These are phyloP conservation scores for Drosophila neutralis DNA, from an alignment of 2,888 invertebrate genomes.

Conservation along the genomic window DNA sequence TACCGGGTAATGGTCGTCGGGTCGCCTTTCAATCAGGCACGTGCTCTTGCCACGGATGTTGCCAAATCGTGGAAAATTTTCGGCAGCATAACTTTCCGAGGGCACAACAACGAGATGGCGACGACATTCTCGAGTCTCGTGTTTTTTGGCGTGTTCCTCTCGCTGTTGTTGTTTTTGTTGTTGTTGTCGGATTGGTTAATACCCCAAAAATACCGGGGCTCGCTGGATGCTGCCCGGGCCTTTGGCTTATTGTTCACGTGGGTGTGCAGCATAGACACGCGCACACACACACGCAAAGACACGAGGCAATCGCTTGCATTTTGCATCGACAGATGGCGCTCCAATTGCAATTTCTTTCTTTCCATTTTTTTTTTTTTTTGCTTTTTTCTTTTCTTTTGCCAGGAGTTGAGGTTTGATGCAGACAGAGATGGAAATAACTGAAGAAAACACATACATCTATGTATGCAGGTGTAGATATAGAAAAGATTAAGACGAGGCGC, in stretches of 20 bases:
- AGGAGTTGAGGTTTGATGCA: constrained; percentile 6
- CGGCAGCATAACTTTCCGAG: constrained; percentile 47
- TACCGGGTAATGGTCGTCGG: constrained; percentile 6
- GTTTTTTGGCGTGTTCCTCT: constrained; percentile 9
- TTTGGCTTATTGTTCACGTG: constrained; percentile 55
- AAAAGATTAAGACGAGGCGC: constrained; percentile 6
- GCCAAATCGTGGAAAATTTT: constrained; percentile 68
- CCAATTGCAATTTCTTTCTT: constrained; percentile 40
- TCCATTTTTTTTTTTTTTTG: constrained; percentile 1
- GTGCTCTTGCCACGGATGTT: constrained; percentile 56
- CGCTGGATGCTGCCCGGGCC: constrained; percentile 44
- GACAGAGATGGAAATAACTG: constrained; percentile 32
- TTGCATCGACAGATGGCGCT: constrained; percentile 64
- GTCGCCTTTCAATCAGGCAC: constrained; percentile 51
- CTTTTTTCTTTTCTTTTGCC: neutral
- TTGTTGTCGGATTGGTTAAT: constrained; percentile 56
- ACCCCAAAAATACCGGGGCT: constrained; percentile 37
- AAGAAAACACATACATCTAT: neutral
- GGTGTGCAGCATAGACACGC: neutral
- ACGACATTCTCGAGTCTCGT: constrained; percentile 34
- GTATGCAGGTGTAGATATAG: constrained; percentile 1
- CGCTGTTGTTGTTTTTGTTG: constrained; percentile 17
- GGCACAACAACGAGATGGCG: constrained; percentile 23
- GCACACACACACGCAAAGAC: constrained; percentile 32
- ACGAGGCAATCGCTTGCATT: constrained; percentile 44